phyloP scores from a whole-genome alignment of 2,113 vertebrate genomes.

The Syngnathus scovelli region DNA sequence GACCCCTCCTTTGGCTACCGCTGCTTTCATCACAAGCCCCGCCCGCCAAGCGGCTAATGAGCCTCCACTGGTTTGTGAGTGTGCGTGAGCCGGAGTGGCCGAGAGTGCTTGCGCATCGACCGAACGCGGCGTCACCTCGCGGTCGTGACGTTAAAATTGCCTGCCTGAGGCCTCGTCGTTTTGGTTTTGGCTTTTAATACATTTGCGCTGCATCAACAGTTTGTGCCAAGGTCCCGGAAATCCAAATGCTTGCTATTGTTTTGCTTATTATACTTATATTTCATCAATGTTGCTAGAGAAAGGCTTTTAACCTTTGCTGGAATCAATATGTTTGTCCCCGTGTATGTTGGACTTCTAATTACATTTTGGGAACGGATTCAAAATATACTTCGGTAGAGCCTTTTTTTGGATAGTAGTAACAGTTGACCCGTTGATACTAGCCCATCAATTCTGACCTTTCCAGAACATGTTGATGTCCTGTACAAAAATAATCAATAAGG shows the following conservation, averaged over 20 bases:
- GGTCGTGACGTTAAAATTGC: constrained; percentile 20
- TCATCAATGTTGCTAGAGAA: background rate
- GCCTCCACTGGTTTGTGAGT: constrained; percentile 24
- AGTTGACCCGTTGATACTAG: too few relatives aligned
- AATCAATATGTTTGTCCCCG: constrained; percentile 1
- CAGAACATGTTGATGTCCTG: too few relatives aligned
- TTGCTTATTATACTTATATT: background rate
- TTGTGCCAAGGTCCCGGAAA: background rate
- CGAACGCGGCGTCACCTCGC: constrained; percentile 25
- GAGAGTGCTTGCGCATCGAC: constrained; percentile 23
- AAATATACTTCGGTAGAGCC: background rate
- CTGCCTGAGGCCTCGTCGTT: background rate
- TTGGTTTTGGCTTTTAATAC: background rate
- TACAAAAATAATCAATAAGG: too few relatives aligned
- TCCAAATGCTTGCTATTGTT: background rate
- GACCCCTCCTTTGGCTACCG: constrained; percentile 39
- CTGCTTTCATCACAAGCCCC: constrained; percentile 35
- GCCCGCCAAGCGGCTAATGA: constrained; percentile 49
- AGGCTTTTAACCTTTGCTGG: constrained; percentile 4
- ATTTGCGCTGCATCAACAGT: background rate
- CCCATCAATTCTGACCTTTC: too few relatives aligned
- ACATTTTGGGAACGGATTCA: constrained; percentile 19
- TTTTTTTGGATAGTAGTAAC: background rate
- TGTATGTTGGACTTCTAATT: constrained; percentile 2
- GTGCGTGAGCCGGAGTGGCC: background rate